These are phyloP conservation scores for Andrena hattorfiana DNA, from an alignment of 2,888 invertebrate species.

Conservation along the genomic window DNA sequence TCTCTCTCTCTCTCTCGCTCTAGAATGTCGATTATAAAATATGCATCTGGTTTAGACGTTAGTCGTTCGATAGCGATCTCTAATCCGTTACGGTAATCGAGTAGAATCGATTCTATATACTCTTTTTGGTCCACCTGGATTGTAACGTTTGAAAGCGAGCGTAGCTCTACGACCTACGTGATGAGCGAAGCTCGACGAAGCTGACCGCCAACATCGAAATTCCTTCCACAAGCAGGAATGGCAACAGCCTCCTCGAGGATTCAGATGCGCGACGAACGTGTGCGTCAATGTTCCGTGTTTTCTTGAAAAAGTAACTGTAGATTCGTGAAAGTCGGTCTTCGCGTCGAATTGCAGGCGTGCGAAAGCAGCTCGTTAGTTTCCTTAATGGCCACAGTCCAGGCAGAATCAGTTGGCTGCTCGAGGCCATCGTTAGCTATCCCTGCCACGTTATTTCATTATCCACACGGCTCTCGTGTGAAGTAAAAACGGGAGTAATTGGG, in stretches of 20 bases:
- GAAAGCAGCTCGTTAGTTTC: not conserved
- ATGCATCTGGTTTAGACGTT: slow-evolving; percentile 60
- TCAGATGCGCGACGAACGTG: not conserved
- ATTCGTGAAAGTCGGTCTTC: not conserved
- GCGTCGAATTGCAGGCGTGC: slow-evolving; percentile 1
- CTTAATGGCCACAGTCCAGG: not conserved
- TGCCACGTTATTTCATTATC: too few species aligned
- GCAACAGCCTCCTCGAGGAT: not conserved
- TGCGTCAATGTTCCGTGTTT: not conserved
- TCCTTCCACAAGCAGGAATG: not conserved
- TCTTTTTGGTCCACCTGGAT: slow-evolving; percentile 76
- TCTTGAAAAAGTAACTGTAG: not conserved
- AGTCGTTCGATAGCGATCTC: slow-evolving; percentile 47
- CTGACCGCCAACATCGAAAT: slow-evolving; percentile 17
- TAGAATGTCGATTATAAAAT: slow-evolving; percentile 63
- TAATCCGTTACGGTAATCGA: slow-evolving; percentile 36
- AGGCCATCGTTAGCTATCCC: too few species aligned
- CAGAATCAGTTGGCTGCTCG: too few species aligned
- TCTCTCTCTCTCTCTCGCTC: slow-evolving; percentile 15
- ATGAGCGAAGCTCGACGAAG: slow-evolving; percentile 26
- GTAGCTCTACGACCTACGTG: slow-evolving; percentile 11
- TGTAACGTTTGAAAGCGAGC: slow-evolving; percentile 43
- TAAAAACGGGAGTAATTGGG: too few species aligned
- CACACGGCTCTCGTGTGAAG: too few species aligned
- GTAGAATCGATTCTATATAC: slow-evolving; percentile 52